These are phyloP conservation scores for Alentia gelatinosa DNA, from an alignment of 2,888 invertebrate species.

Conservation along the genomic window DNA sequence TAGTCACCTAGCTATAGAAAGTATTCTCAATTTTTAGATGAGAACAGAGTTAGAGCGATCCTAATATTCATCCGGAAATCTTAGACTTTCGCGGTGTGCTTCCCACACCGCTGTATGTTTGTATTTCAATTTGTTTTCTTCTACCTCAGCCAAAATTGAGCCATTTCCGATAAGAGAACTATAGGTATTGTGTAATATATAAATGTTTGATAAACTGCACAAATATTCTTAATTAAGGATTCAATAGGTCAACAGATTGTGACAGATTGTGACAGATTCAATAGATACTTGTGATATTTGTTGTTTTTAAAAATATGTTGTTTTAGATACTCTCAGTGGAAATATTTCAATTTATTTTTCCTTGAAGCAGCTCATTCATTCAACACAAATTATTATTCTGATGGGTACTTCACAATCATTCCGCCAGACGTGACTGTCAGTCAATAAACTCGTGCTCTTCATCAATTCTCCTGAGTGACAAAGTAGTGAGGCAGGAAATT, in stretches of 20 bases:
- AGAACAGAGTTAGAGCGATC: no score
- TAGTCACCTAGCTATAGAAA: not conserved
- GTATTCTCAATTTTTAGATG: no score
- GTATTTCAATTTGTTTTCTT: not conserved
- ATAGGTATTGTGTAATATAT: no score
- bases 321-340: not conserved
- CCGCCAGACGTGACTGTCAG: not conserved
- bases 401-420: slow-evolving; percentile 37
- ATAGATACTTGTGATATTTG: not conserved
- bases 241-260: no score
- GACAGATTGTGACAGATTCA: not conserved
- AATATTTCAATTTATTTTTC: not conserved
- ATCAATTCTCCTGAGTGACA: no score
- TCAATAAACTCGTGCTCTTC: not conserved
- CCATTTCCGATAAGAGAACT: no score
- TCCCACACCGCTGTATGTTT: not conserved
- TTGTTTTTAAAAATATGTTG: not conserved
- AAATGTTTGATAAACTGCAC: not conserved
- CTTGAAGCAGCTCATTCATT: not conserved
- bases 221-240: not conserved
- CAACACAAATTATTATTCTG: not conserved
- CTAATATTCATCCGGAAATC: no score
- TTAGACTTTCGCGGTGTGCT: no score
- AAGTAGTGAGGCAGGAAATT: no score
- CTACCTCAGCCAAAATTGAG: no score